Conservation (phyloP, 2,797 vertebrate species). For the Platyrinchus mystaceus region DNA sequence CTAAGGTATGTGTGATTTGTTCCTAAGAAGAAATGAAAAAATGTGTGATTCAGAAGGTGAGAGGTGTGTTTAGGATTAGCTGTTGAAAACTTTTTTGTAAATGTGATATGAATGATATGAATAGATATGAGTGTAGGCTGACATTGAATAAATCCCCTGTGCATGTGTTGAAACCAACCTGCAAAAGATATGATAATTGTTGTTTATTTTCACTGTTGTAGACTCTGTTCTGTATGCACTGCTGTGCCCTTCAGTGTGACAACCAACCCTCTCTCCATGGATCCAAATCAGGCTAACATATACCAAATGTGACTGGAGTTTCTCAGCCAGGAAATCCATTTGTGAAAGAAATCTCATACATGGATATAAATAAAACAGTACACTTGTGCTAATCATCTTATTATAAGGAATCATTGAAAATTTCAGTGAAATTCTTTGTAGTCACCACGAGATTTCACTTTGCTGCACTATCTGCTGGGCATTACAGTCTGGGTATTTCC, state of each 20-base stretch:
- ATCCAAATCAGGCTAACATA: not conserved
- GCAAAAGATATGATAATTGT: not conserved
- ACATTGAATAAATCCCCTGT: not conserved
- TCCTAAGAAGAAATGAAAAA: not conserved
- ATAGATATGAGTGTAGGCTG: not conserved
- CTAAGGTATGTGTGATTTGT: not conserved
- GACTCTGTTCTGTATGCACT: not conserved
- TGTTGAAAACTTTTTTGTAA: not conserved
- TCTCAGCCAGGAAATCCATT: not conserved
- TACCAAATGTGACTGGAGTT: not conserved
- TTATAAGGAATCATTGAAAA: not conserved
- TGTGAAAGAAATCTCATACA: rapidly evolving
- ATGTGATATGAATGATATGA: no score
- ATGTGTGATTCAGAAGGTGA: not conserved
- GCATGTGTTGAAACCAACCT: not conserved
- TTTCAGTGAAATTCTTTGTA: not conserved
- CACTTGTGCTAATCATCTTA: not conserved
- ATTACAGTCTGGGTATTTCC: not conserved
- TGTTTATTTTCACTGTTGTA: not conserved
- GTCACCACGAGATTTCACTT: rapidly evolving
- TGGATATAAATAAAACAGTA: not conserved
- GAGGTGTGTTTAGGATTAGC: not conserved
- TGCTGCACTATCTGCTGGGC: not conserved
- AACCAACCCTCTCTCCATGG: not conserved
- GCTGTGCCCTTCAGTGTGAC: not conserved